Evolutionary conservation across 2,888 invertebrate species (phyloP), one percentile per base, ranked within the genome.

Genomic region (Anthophora plumipes): DNA sequence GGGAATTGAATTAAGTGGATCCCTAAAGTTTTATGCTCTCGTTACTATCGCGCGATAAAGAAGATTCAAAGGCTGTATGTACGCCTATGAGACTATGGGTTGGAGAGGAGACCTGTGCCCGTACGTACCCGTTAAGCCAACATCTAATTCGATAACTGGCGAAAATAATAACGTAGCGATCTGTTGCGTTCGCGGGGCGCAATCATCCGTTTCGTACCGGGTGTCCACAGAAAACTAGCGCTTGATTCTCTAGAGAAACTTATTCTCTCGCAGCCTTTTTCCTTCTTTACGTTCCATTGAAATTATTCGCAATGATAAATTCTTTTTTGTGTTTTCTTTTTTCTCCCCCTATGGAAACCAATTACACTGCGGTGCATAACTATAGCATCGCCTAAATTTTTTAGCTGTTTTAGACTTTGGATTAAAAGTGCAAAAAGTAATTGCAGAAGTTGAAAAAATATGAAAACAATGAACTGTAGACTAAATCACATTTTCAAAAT

Each of bases 141-240:
- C 90, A 91, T 90, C 89, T 91, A 91, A 91, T 91, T 91, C 89
- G 91, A 91, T 91, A 91, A 91, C 89, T 89, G 89, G 87, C 85
- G 90, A 90, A 91, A 91, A 91, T 91, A 91, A 91, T 91, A 89
- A 89, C 85, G 86, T 89, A 80, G 83, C 86, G 90, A 85, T 89
- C 87, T 75, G 88, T 85, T 87, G 84, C 77, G 87, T 85, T 85
- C 85, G 83, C 79, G 79, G 64, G 61, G 83, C 83, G 85, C 82
- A 85, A 87, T 82, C 86, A 89, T 89, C 82, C 80, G 74, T 84
- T 83, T 89, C 78, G 81, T 89, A 89, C 87, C 85, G 89, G 85
- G 85, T 89, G 89, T 84, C 82, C 82, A 63, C 66, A 71, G 73
- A 82, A 84, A 83, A 77, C 54, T 69, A 50, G 66, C 70, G 52